Percentiles rank a stretch among this genome's conserved stretches.
Conservation (phyloP, 1,140 invertebrate genomes). For the Lepidostoma basale region DNA sequence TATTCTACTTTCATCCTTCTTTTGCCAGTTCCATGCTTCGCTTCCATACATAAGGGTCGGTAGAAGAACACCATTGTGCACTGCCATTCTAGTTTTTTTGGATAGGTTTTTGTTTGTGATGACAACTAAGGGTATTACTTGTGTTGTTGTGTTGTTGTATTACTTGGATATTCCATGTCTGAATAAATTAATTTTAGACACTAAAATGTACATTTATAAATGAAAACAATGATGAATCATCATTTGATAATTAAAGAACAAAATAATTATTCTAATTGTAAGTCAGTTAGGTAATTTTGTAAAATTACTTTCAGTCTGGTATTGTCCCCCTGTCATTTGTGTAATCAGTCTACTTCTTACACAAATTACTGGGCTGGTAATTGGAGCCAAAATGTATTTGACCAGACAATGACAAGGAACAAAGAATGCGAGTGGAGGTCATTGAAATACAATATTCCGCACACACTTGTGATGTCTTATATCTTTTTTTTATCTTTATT, state of each 20-base stretch:
- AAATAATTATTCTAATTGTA: not conserved
- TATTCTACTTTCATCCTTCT: no score
- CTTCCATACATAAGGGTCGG: no score
- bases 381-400: constrained; percentile 22
- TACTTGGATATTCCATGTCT: no score
- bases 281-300: not conserved
- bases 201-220: not conserved
- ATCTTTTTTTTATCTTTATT: no score
- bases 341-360: not conserved
- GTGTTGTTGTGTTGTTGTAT: no score
- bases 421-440: constrained; percentile 14
- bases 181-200: not conserved
- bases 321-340: not conserved
- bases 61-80: no score
- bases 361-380: not conserved
- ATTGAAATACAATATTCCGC: not conserved
- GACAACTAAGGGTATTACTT: no score
- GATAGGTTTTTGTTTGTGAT: no score
- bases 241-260: not conserved
- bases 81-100: no score
- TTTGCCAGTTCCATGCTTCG: no score
- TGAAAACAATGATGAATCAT: not conserved
- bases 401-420: constrained; percentile 35
- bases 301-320: not conserved
- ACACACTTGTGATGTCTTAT: no score